Percentiles rank a stretch among this genome's conserved stretches.
Evolutionary conservation across 30 jellyfish, hydroid and myxozoan genomes (phyloP).

Genomic region (Sanderia malayensis): DNA sequence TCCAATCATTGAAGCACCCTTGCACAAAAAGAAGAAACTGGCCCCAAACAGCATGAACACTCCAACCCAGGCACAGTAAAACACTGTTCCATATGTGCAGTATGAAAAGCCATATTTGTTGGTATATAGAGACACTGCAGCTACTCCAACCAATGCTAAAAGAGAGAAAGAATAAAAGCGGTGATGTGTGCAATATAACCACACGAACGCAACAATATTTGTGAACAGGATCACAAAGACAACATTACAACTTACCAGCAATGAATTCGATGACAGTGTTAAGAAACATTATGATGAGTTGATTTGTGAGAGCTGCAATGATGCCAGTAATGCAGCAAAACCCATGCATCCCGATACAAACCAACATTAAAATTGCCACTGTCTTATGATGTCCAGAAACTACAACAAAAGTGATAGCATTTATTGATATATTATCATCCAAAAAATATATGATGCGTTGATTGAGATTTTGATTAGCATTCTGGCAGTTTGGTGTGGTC

Average conservation of each 20-base stretch:
- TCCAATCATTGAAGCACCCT: not conserved
- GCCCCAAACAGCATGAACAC: not conserved
- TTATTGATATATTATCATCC: too few species aligned
- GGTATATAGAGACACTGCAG: slow-evolving; percentile 2
- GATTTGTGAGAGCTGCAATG: not conserved
- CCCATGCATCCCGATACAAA: not conserved
- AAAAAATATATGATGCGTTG: too few species aligned
- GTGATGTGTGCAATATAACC: too few species aligned
- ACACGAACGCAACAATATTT: too few species aligned
- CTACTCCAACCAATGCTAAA: not conserved
- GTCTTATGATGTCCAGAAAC: not conserved
- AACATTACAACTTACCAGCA: not conserved
- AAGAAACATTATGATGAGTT: not conserved
- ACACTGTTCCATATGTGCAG: not conserved
- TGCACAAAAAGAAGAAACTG: not conserved
- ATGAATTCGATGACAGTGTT: not conserved
- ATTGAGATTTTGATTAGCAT: too few species aligned
- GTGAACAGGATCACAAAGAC: too few species aligned
- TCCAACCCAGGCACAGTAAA: not conserved
- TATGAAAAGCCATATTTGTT: not conserved
- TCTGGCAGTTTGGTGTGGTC: too few species aligned
- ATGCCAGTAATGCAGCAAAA: not conserved
- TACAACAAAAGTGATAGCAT: too few species aligned
- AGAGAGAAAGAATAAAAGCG: too few species aligned
- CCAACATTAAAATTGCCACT: not conserved